Evolutionary conservation across 2,888 invertebrate species (phyloP), one percentile per base, ranked within the genome.

Genomic region (Dicycla oo): DNA sequence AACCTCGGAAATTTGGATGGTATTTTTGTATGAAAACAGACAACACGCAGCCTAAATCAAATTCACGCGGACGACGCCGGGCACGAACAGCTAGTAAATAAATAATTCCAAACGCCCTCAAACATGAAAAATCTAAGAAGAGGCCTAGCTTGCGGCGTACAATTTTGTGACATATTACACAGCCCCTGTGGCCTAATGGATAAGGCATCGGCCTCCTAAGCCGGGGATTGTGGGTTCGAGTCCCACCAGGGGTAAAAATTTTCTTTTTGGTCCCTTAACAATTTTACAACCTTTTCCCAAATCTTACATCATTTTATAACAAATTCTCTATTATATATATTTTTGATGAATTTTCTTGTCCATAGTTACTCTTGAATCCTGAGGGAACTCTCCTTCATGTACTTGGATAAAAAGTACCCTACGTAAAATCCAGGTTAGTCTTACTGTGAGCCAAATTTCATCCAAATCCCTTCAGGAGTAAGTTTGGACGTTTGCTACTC

Each of bases 141-240:
- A 23, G 4, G n/a, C 6, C 0, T 38, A 53, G 10, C 30, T 60
- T 20, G 0, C 1, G n/a, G 10, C 3, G 8, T 15, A 30, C 7
- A 23, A 70, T 70, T 79, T 76, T 43, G 0, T 0, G 0, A 0
- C 0, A 0, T 0, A 0, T 0, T 0, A 1, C 11, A 61, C 38
- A 91, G 97, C 97, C 97, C 97, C 97, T 97, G 97, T 97, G 97
- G 97, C 97, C 97, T 97, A 97, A 97, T 97, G 97, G 97, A 97
- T 97, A 97, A 97, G 97, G 97, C 97, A 97, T 97, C 97, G 97
- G 97, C 97, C 97, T 97, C 97, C 97, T 97, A 97, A 97, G 97
- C 97, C 97, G 97, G 97, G 97, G 97, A 97, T 97, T 97, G 97
- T 97, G 97, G 97, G 97, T 97, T 97, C 97, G 97, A 97, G 97